phyloP scores from a whole-genome alignment of 2,113 vertebrate genomes.

The Tenrec ecaudatus region DNA sequence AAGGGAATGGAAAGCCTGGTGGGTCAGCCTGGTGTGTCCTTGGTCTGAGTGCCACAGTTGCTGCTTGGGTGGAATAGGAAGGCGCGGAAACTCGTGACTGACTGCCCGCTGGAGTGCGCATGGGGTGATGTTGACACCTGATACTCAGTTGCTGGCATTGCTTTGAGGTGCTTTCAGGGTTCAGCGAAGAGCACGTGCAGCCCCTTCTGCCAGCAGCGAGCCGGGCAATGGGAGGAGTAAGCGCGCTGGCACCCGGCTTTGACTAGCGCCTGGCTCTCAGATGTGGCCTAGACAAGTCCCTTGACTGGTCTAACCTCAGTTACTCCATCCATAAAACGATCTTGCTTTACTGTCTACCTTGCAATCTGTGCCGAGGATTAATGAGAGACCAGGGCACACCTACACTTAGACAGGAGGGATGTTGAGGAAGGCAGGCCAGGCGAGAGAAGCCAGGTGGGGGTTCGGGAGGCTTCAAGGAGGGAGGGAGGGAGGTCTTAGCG shows the following conservation, averaged over 20 bases:
- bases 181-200: neutral
- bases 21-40: too few relatives aligned
- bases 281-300: neutral
- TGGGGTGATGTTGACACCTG: neutral
- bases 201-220: neutral
- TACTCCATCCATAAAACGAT: neutral
- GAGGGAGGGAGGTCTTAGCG: neutral
- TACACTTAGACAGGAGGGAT: neutral
- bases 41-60: neutral
- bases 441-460: neutral
- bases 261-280: neutral
- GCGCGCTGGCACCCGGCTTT: neutral
- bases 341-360: neutral
- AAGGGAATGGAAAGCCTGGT: too few relatives aligned
- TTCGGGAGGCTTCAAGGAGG: rapidly evolving
- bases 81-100: neutral
- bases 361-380: neutral
- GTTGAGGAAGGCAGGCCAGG: neutral
- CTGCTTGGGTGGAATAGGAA: neutral
- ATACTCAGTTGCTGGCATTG: rapidly evolving
- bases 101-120: neutral
- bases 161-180: neutral
- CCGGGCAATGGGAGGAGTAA: neutral
- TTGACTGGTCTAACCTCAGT: neutral
- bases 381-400: neutral